These are phyloP conservation scores for Mycalesis mineus DNA, from an alignment of 2,888 invertebrate species.

Conservation along the genomic window DNA sequence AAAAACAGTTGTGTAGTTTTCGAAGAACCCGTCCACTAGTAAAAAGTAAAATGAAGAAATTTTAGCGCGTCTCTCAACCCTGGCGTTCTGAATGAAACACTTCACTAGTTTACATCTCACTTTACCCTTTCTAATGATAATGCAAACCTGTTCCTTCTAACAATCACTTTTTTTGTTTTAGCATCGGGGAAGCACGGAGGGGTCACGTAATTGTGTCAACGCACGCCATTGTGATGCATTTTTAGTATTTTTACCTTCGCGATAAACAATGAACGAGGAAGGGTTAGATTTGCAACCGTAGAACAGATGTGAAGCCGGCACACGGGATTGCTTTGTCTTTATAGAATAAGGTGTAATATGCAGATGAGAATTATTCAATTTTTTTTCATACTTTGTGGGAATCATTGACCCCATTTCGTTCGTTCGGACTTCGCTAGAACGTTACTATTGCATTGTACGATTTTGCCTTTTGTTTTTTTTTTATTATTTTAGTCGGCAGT, in stretches of 20 bases:
- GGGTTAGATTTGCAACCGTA: slow-evolving; percentile 35
- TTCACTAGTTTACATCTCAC: slow-evolving; percentile 68
- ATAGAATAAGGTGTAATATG: slow-evolving; percentile 62
- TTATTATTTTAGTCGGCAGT: slow-evolving; percentile 44
- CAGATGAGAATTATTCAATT: slow-evolving; percentile 59
- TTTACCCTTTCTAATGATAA: slow-evolving; percentile 71
- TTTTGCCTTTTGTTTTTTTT: slow-evolving; percentile 51
- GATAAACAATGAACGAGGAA: slow-evolving; percentile 58
- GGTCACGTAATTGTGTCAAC: slow-evolving; percentile 72
- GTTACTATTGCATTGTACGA: slow-evolving; percentile 48
- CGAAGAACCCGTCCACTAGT: too few relatives aligned
- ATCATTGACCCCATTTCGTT: slow-evolving; percentile 60
- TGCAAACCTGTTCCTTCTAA: slow-evolving; percentile 71
- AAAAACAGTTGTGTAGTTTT: too few relatives aligned
- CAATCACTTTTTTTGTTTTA: slow-evolving; percentile 75
- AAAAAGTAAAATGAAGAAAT: too few relatives aligned
- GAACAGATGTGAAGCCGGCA: slow-evolving; percentile 58
- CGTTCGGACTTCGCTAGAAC: slow-evolving; percentile 50
- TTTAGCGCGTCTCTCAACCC: slow-evolving; percentile 42
- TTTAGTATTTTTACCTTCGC: slow-evolving; percentile 46
- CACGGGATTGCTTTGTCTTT: slow-evolving; percentile 62
- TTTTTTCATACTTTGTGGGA: slow-evolving; percentile 61
- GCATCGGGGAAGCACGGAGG: slow-evolving; percentile 43
- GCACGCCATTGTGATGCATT: slow-evolving; percentile 48
- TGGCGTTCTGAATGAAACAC: slow-evolving; percentile 47